phyloP scores from a whole-genome alignment of 2,797 vertebrate species.

The Aphelocoma californica region DNA sequence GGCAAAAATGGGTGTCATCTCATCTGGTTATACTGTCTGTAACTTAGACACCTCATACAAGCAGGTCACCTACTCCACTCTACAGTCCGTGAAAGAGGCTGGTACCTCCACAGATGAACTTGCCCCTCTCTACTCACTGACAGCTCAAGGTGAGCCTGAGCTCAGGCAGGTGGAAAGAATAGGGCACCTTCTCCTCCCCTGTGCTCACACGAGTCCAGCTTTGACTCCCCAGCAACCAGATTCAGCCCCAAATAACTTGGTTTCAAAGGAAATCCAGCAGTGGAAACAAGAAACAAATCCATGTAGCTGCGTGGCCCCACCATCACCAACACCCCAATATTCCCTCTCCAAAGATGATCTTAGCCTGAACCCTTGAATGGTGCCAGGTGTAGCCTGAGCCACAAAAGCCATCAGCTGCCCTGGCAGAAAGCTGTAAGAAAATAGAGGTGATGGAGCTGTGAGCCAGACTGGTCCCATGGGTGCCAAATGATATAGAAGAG shows the following conservation, averaged over 20 bases:
- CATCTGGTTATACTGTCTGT: neutral
- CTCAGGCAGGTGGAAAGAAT: neutral
- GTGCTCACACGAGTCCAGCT: fast-evolving
- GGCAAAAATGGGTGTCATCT: neutral
- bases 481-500: neutral
- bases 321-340: neutral
- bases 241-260: neutral
- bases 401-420: neutral
- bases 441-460: fast-evolving
- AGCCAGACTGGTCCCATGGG: neutral
- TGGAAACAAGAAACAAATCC: neutral
- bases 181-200: neutral
- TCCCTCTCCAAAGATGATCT: neutral
- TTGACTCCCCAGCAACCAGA: neutral
- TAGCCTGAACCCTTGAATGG: neutral
- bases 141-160: neutral
- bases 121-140: neutral
- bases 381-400: neutral
- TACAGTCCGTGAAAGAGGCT: neutral
- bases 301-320: neutral
- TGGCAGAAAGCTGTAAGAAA: neutral
- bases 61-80: neutral
- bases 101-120: neutral
- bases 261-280: neutral
- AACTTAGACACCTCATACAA: neutral